These are phyloP conservation scores for Epicampocera succincta DNA, from an alignment of 2,888 invertebrate genomes.

Conservation along the genomic window DNA sequence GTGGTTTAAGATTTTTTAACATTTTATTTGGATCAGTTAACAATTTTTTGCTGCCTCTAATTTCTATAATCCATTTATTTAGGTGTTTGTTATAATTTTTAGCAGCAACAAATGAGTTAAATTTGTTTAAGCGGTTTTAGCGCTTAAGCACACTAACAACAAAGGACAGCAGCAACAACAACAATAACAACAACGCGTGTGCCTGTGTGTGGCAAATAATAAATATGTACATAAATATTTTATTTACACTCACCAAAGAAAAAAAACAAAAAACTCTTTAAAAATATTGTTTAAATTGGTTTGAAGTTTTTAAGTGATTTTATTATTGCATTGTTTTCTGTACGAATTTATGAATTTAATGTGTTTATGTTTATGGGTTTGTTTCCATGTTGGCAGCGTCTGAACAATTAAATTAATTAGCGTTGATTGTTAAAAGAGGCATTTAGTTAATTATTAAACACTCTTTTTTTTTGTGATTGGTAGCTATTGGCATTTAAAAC, in stretches of 20 bases:
- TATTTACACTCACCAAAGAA: constrained; percentile 1
- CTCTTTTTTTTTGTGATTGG: not conserved
- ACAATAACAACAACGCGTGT: not conserved
- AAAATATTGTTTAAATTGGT: constrained; percentile 8
- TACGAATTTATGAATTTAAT: too few relatives aligned
- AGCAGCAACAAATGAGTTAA: constrained; percentile 7
- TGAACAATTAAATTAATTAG: constrained; percentile 38
- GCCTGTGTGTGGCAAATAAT: not conserved
- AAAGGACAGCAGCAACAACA: too few relatives aligned
- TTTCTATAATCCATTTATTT: constrained; percentile 37
- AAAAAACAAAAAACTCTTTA: not conserved
- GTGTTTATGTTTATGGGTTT: constrained; percentile 8
- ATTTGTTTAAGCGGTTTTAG: constrained; percentile 23
- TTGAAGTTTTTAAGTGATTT: not conserved
- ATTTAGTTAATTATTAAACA: constrained; percentile 16
- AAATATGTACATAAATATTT: constrained; percentile 25
- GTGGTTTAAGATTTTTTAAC: constrained; percentile 56
- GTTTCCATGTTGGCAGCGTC: not conserved
- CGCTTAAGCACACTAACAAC: constrained; percentile 5
- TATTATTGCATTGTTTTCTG: not conserved
- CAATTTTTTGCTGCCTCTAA: constrained; percentile 6
- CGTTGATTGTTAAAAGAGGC: constrained; percentile 1
- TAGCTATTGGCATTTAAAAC: constrained; percentile 8
- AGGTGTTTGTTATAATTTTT: constrained; percentile 15
- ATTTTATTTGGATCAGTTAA: constrained; percentile 59